These are phyloP conservation scores for Limosa lapponica DNA, from an alignment of 2,797 vertebrate genomes.

Conservation along the genomic window DNA sequence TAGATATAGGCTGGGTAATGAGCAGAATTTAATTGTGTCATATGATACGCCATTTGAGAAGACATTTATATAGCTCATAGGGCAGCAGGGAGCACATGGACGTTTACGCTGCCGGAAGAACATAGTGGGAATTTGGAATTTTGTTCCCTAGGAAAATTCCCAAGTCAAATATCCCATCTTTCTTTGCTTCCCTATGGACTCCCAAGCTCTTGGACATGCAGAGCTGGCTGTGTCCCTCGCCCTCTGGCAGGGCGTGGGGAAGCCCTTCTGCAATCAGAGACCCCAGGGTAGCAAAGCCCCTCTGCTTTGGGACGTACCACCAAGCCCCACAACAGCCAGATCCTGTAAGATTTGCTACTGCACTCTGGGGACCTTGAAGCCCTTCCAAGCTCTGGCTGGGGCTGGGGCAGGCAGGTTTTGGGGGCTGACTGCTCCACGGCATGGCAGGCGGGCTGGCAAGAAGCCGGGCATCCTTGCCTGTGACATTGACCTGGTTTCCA, in stretches of 20 bases:
- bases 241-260: background rate
- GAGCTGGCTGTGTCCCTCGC: background rate
- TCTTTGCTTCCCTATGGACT: background rate
- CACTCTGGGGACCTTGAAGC: background rate
- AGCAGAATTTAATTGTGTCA: background rate
- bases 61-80: background rate
- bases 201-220: background rate
- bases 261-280: background rate
- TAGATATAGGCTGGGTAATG: background rate
- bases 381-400: background rate
- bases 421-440: background rate
- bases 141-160: background rate
- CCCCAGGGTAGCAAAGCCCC: background rate
- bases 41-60: rapidly evolving
- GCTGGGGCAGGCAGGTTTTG: background rate
- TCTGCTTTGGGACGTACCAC: background rate
- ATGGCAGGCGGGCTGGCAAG: background rate
- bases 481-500: conserved; percentile 61
- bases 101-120: background rate
- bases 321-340: background rate
- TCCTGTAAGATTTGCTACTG: background rate
- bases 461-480: background rate
- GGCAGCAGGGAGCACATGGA: background rate
- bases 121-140: background rate
- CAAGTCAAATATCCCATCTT: background rate